These are phyloP conservation scores for Philantomba maxwellii DNA, from an alignment of 2,113 vertebrate species.

Conservation along the genomic window DNA sequence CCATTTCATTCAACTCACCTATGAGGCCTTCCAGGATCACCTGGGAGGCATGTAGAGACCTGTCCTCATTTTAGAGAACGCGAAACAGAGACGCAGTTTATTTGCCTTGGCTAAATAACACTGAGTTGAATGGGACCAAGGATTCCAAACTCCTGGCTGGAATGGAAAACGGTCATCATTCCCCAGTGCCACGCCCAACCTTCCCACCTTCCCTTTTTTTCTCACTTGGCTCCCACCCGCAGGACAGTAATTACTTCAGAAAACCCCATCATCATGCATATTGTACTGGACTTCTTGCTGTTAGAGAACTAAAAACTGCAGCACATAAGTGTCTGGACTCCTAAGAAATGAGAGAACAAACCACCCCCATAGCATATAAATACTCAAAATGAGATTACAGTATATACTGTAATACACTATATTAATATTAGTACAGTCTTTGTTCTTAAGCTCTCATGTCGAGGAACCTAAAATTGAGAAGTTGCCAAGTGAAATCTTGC, in stretches of 20 bases:
- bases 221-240: background rate
- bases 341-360: background rate
- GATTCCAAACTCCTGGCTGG: background rate
- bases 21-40: background rate
- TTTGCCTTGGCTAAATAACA: background rate
- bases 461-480: background rate
- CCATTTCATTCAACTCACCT: no score
- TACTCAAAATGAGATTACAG: background rate
- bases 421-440: background rate
- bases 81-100: rapidly evolving
- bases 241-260: background rate
- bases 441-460: background rate
- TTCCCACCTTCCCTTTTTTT: background rate
- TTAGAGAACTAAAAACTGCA: background rate
- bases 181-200: background rate
- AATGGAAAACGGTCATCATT: background rate
- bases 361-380: background rate
- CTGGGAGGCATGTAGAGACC: no score
- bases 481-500: background rate
- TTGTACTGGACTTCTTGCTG: no score
- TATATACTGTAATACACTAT: background rate
- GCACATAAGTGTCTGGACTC: background rate
- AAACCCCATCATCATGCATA: background rate
- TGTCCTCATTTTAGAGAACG: background rate
- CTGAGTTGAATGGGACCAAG: background rate